Percentiles rank a stretch among this genome's conserved stretches.
These are phyloP conservation scores for Spodoptera exigua DNA, from an alignment of 2,888 invertebrate genomes.

Conservation along the genomic window DNA sequence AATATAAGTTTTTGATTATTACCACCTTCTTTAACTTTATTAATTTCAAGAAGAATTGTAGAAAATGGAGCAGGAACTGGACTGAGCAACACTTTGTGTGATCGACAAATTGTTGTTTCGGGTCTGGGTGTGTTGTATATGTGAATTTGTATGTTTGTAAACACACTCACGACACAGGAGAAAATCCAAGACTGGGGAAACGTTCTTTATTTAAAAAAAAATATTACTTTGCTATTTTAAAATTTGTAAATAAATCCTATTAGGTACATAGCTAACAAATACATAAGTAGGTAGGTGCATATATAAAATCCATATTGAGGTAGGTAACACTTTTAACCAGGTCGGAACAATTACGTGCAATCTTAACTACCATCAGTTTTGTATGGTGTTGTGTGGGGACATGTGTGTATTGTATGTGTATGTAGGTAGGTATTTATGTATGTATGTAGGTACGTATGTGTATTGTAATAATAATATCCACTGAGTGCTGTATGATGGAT, in stretches of 20 bases:
- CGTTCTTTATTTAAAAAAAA: too few species aligned
- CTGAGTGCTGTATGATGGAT: constrained; percentile 47
- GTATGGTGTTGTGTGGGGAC: constrained; percentile 42
- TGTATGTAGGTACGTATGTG: constrained; percentile 32
- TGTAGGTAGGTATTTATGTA: constrained; percentile 34
- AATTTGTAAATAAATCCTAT: background rate
- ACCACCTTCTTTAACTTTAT: constrained; percentile 91
- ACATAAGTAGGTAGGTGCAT: background rate
- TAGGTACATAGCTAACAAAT: constrained; percentile 26
- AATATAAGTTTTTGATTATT: constrained; percentile 95
- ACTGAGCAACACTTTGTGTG: too few species aligned
- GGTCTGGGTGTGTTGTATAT: too few species aligned
- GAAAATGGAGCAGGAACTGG: too few species aligned
- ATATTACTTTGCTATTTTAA: background rate
- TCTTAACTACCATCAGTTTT: constrained; percentile 68
- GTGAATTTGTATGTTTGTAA: too few species aligned
- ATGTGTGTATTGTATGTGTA: constrained; percentile 10
- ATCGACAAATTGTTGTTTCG: too few species aligned
- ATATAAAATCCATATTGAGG: constrained; percentile 8
- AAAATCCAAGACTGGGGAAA: too few species aligned
- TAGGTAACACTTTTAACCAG: constrained; percentile 59
- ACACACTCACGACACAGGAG: too few species aligned
- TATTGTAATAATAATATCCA: constrained; percentile 46
- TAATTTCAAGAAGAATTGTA: constrained; percentile 90
- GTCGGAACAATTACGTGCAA: constrained; percentile 67